A percentile compares a stretch with the other conserved stretches of the same genome.
Evolutionary conservation across 2,113 vertebrate species (phyloP).

Genomic region (Connochaetes taurinus): DNA sequence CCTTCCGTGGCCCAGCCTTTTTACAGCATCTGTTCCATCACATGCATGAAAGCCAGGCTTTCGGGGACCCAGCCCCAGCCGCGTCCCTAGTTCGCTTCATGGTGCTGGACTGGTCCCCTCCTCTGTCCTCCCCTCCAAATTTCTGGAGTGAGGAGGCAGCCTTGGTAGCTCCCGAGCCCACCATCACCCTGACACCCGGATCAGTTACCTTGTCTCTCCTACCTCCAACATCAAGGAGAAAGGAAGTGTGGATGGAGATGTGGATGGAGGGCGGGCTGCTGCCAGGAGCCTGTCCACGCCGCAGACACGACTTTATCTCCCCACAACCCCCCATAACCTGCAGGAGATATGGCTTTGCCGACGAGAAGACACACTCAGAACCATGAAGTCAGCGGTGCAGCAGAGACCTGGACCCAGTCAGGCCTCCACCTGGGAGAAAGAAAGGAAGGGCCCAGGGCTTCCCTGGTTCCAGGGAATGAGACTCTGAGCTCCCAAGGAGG

Average conservation of each 20-base stretch:
- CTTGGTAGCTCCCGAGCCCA: too few relatives aligned
- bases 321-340: rapidly evolving
- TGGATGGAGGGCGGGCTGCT: not conserved
- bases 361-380: not conserved
- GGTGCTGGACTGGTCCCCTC: too few relatives aligned
- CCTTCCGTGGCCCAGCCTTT: not conserved
- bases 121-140: too few relatives aligned
- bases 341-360: not conserved
- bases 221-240: not conserved
- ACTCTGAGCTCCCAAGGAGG: not conserved
- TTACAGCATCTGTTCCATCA: not conserved
- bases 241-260: too few relatives aligned
- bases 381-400: not conserved
- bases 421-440: not conserved
- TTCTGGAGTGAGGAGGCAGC: not conserved
- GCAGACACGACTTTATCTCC: not conserved
- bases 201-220: not conserved
- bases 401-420: not conserved
- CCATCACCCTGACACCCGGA: not conserved
- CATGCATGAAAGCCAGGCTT: not conserved
- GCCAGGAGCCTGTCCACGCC: rapidly evolving
- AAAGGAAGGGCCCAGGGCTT: not conserved
- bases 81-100: not conserved
- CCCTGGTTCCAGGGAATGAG: not conserved
- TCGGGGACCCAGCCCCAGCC: not conserved